These are phyloP conservation scores for Phengaris alcon DNA, from an alignment of 2,888 invertebrate genomes.

Conservation along the genomic window DNA sequence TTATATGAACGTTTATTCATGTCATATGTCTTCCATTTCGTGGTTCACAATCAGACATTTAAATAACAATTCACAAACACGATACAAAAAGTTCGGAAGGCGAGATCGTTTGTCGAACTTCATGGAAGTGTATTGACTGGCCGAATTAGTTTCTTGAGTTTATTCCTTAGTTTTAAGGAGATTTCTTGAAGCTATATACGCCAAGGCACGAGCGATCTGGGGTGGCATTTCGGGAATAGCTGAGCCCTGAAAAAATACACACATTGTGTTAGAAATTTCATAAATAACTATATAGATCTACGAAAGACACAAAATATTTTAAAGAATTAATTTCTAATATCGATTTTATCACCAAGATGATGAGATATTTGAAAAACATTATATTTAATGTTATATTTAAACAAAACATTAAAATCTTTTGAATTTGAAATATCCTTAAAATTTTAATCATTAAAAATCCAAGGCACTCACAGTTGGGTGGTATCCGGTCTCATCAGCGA, in stretches of 20 bases:
- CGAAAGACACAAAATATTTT: background rate
- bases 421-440: no score
- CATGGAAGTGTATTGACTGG: background rate
- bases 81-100: background rate
- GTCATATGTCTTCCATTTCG: background rate
- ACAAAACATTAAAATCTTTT: no score
- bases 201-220: conserved; percentile 70
- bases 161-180: background rate
- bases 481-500: conserved; percentile 85
- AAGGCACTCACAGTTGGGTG: conserved; percentile 74
- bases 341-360: background rate
- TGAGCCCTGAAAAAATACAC: background rate
- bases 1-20: background rate
- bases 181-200: conserved; percentile 43
- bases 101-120: background rate
- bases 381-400: no score
- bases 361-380: background rate
- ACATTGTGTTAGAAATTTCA: no score
- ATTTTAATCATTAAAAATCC: no score
- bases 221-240: conserved; percentile 18
- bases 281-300: no score
- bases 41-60: background rate
- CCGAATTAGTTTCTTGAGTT: background rate
- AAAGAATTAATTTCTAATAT: background rate
- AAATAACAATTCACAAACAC: background rate